phyloP scores from a whole-genome alignment of 1,140 invertebrate species.

The Solen grandis region DNA sequence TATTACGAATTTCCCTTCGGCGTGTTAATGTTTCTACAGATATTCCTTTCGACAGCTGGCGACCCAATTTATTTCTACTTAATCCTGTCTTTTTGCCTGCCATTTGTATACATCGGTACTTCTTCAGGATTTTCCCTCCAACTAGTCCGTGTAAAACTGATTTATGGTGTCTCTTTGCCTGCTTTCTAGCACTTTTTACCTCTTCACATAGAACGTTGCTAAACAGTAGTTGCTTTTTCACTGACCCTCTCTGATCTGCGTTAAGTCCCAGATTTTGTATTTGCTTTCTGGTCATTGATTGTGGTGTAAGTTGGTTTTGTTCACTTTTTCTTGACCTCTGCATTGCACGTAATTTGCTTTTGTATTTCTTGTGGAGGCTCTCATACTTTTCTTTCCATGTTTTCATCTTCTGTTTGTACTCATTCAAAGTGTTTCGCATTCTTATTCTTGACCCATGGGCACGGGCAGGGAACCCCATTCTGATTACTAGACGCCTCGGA shows the following conservation, averaged over 20 bases:
- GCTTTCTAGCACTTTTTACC: neutral
- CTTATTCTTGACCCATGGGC: conserved; percentile 11
- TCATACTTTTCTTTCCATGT: conserved; percentile 10
- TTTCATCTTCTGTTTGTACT: conserved; percentile 1
- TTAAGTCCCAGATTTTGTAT: conserved; percentile 1
- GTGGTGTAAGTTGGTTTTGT: neutral
- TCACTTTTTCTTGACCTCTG: conserved; percentile 18
- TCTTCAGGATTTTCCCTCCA: conserved; percentile 23
- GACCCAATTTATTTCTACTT: conserved; percentile 13
- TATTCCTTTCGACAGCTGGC: neutral
- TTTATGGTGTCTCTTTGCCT: neutral
- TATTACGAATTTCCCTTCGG: neutral
- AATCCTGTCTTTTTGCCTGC: conserved; percentile 14
- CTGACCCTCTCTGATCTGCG: neutral
- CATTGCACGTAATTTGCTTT: neutral
- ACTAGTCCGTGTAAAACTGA: neutral
- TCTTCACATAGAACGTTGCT: conserved; percentile 27
- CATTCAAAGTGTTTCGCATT: neutral
- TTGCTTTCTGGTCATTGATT: no score
- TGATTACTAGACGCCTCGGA: neutral
- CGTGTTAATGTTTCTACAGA: neutral
- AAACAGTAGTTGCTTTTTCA: conserved; percentile 14
- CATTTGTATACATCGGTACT: conserved; percentile 43
- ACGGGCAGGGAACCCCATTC: conserved; percentile 14
- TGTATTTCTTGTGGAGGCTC: conserved; percentile 11